phyloP scores from a whole-genome alignment of 2,797 vertebrate genomes.

The Erethizon dorsatum region DNA sequence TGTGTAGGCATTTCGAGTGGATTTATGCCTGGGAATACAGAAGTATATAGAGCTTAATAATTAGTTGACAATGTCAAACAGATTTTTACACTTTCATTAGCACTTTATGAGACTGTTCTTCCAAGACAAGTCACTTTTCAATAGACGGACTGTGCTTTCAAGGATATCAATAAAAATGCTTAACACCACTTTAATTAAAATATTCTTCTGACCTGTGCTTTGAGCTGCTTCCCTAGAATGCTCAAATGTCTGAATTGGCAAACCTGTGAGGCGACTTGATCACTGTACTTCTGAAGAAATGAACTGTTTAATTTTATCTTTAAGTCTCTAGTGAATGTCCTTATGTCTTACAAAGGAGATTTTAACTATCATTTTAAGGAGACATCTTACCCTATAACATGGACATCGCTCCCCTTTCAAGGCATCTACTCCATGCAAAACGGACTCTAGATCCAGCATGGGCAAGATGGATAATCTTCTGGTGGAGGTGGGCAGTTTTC shows the following conservation, averaged over 20 bases:
- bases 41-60: neutral
- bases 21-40: neutral
- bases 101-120: neutral
- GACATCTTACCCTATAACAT: neutral
- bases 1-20: neutral
- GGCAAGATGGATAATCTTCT: neutral
- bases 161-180: neutral
- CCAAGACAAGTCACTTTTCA: neutral
- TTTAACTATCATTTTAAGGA: neutral
- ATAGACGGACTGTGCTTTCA: neutral
- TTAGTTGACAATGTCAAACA: neutral
- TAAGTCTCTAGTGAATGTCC: neutral
- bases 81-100: neutral
- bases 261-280: neutral
- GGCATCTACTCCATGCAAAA: neutral
- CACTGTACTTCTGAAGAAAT: neutral
- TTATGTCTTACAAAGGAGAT: neutral
- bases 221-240: neutral
- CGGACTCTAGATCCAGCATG: neutral
- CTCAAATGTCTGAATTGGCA: neutral
- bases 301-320: slow-evolving; percentile 9
- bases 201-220: neutral
- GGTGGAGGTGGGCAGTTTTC: neutral
- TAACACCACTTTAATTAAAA: neutral
- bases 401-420: neutral